A percentile compares a stretch with the other conserved stretches of the same genome.
These are phyloP conservation scores for Nothoprocta perdicaria DNA, from an alignment of 2,113 vertebrate genomes.

Conservation along the genomic window DNA sequence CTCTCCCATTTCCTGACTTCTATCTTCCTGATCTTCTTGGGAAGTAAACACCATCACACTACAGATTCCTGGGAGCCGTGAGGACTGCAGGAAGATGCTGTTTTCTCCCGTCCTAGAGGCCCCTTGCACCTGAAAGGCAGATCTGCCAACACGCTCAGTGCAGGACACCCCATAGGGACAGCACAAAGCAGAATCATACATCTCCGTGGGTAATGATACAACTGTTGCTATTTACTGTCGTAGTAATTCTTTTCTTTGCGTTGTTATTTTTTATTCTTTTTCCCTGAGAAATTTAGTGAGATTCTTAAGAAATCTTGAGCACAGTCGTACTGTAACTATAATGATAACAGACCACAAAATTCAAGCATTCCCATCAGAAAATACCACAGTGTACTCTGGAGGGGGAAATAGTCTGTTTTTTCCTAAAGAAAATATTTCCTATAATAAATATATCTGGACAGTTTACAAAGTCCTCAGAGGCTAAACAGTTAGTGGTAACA, in stretches of 20 bases:
- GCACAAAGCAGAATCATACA: neutral
- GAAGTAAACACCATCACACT: neutral
- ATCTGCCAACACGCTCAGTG: neutral
- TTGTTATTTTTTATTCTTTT: neutral
- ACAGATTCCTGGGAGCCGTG: neutral
- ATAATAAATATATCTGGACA: slow-evolving; percentile 82
- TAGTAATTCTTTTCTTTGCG: neutral
- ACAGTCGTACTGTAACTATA: slow-evolving; percentile 6
- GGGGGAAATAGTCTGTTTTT: slow-evolving; percentile 59
- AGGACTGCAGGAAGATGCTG: neutral
- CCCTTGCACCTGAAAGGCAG: neutral
- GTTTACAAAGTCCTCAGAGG: slow-evolving; percentile 79
- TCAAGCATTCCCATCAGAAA: slow-evolving; percentile 48
- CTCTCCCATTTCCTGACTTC: neutral
- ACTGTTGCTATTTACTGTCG: slow-evolving; percentile 2
- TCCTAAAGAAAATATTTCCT: slow-evolving; percentile 72
- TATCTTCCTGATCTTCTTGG: neutral
- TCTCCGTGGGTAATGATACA: neutral
- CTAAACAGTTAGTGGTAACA: slow-evolving; percentile 74
- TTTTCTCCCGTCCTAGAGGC: neutral
- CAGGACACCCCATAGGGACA: neutral
- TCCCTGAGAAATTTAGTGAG: neutral
- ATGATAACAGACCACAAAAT: slow-evolving; percentile 37
- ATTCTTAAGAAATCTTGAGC: slow-evolving; percentile 18
- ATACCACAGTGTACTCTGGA: slow-evolving; percentile 45